Percentiles rank a stretch among this genome's conserved stretches.
Evolutionary conservation across 2,797 vertebrate genomes (phyloP).

Genomic region (Falco berigora): DNA sequence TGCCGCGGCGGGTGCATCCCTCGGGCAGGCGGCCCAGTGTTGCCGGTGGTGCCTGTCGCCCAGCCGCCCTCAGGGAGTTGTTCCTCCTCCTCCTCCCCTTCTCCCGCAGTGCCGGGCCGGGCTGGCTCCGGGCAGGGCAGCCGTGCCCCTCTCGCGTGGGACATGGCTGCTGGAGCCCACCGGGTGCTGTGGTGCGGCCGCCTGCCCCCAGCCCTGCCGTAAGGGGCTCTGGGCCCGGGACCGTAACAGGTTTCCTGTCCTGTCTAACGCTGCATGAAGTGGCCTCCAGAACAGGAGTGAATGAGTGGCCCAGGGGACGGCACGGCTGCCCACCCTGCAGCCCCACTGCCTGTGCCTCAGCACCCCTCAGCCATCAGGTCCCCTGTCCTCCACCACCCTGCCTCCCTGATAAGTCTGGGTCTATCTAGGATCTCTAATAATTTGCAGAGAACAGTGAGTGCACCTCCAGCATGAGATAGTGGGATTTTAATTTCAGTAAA

Average conservation of each 20-base stretch:
- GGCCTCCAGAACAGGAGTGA: neutral
- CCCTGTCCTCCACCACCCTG: too few relatives aligned
- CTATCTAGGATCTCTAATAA: neutral
- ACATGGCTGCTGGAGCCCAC: too few relatives aligned
- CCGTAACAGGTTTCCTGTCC: neutral
- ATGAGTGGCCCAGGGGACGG: rapidly evolving
- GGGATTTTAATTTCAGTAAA: neutral
- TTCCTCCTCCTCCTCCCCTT: neutral
- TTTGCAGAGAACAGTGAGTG: neutral
- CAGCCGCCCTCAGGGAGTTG: neutral
- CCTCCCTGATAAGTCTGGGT: neutral
- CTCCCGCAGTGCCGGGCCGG: neutral
- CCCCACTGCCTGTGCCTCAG: rapidly evolving
- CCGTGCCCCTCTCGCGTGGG: neutral
- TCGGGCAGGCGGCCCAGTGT: neutral
- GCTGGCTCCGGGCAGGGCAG: neutral
- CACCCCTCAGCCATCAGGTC: neutral
- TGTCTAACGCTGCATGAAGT: neutral
- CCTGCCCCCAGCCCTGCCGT: too few relatives aligned
- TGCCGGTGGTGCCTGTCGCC: neutral
- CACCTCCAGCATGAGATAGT: neutral
- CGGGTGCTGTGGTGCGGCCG: neutral
- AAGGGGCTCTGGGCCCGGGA: too few relatives aligned
- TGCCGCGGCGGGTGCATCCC: too few relatives aligned
- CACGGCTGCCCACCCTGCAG: neutral